Conservation (phyloP, 2,113 vertebrate species). For the Silurus asotus region DNA sequence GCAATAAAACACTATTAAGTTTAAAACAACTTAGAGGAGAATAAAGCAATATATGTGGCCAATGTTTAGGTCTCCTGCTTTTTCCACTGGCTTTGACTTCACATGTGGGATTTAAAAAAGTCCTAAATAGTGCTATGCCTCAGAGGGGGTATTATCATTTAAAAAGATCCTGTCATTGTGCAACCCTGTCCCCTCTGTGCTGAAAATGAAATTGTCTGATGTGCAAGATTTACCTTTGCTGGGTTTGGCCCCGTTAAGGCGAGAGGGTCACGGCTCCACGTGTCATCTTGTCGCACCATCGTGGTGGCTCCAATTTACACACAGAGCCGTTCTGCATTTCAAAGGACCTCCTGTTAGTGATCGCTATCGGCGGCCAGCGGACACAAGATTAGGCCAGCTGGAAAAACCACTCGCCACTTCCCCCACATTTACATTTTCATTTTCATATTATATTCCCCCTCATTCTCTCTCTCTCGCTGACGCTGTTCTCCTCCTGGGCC, state of each 20-base stretch:
- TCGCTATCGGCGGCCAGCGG: conserved; percentile 75
- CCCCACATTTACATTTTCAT: conserved; percentile 77
- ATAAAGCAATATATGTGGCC: conserved; percentile 23
- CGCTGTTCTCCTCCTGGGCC: conserved; percentile 43
- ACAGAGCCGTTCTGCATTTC: conserved; percentile 81
- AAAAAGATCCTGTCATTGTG: conserved; percentile 79
- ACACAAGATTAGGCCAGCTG: conserved; percentile 79
- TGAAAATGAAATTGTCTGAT: conserved; percentile 86
- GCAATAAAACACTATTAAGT: neutral
- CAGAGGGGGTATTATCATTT: conserved; percentile 77
- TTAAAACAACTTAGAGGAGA: neutral
- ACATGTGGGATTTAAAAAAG: conserved; percentile 39
- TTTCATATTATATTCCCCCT: conserved; percentile 72
- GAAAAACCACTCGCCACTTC: conserved; percentile 65
- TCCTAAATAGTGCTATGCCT: conserved; percentile 69
- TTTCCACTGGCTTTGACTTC: conserved; percentile 42
- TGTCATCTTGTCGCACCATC: conserved; percentile 79
- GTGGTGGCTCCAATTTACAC: conserved; percentile 77
- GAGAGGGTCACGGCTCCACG: conserved; percentile 76
- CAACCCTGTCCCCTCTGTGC: conserved; percentile 75
- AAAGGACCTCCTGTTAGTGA: conserved; percentile 83
- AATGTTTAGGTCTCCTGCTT: conserved; percentile 38
- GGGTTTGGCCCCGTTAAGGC: conserved; percentile 72
- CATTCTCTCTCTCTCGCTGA: conserved; percentile 20
- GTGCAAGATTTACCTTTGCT: conserved; percentile 82